Evolutionary conservation across 2,113 vertebrate species (phyloP).

Genomic region (Hypanus sabinus): DNA sequence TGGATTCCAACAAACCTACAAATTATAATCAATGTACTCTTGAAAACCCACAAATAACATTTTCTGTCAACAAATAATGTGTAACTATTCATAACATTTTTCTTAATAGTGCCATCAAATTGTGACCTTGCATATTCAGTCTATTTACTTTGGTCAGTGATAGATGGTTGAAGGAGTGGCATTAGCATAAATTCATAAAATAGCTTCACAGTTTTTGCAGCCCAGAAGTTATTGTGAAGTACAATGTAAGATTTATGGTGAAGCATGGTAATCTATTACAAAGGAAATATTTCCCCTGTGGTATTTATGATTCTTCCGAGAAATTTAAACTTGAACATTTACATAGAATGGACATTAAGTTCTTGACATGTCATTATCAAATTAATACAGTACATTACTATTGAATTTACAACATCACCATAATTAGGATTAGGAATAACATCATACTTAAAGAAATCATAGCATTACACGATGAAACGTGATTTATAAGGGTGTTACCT

Average conservation of each 20-base stretch:
- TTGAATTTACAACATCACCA: not conserved
- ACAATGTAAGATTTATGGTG: not conserved
- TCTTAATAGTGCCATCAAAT: not conserved
- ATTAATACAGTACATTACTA: not conserved
- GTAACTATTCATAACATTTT: not conserved
- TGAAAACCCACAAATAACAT: not conserved
- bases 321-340: not conserved
- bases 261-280: not conserved
- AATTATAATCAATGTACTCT: not conserved
- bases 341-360: not conserved
- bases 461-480: not conserved
- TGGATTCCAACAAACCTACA: not conserved
- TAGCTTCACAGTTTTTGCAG: not conserved
- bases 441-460: not conserved
- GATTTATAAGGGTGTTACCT: no score
- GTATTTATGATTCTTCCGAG: not conserved
- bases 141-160: not conserved
- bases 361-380: not conserved
- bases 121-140: not conserved
- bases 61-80: slow-evolving; percentile 13
- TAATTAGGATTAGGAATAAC: not conserved
- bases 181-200: slow-evolving; percentile 21
- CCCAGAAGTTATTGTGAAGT: not conserved
- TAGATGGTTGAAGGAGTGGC: not conserved
- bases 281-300: not conserved